phyloP scores from a whole-genome alignment of 2,888 invertebrate species.

The Xestoiulus laeticollis region DNA sequence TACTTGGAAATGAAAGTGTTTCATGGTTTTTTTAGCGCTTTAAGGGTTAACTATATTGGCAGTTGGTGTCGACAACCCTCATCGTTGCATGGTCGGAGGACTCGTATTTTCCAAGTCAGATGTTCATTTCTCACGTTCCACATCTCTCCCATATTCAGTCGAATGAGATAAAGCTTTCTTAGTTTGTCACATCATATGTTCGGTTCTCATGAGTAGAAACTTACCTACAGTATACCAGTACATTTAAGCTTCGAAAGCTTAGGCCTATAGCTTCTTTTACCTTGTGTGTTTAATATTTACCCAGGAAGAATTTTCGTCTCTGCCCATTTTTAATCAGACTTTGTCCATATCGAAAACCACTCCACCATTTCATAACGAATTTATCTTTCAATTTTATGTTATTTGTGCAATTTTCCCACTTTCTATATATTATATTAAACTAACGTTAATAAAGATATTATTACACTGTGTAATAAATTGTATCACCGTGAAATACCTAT shows the following conservation, averaged over 20 bases:
- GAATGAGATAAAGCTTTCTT: conserved; percentile 34
- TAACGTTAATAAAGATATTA: too few relatives aligned
- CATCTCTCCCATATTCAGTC: conserved; percentile 4
- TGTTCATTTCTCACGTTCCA: conserved; percentile 15
- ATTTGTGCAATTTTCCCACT: background rate
- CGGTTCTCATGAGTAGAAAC: background rate
- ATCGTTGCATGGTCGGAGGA: background rate
- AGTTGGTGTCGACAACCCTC: conserved; percentile 37
- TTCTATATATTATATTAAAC: too few relatives aligned
- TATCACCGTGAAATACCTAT: too few relatives aligned
- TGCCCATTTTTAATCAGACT: conserved; percentile 1
- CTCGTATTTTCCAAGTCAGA: background rate
- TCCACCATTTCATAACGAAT: background rate
- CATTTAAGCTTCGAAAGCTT: background rate
- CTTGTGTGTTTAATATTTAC: background rate
- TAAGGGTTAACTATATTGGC: background rate
- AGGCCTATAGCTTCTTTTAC: background rate
- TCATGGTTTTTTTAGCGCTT: background rate
- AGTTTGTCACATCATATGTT: conserved; percentile 1
- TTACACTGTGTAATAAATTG: too few relatives aligned
- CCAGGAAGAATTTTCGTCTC: background rate
- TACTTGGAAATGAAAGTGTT: background rate
- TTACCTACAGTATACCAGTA: background rate
- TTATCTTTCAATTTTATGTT: background rate
- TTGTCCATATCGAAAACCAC: background rate